phyloP scores from a whole-genome alignment of 2,888 invertebrate genomes.

The Blera fallax region DNA sequence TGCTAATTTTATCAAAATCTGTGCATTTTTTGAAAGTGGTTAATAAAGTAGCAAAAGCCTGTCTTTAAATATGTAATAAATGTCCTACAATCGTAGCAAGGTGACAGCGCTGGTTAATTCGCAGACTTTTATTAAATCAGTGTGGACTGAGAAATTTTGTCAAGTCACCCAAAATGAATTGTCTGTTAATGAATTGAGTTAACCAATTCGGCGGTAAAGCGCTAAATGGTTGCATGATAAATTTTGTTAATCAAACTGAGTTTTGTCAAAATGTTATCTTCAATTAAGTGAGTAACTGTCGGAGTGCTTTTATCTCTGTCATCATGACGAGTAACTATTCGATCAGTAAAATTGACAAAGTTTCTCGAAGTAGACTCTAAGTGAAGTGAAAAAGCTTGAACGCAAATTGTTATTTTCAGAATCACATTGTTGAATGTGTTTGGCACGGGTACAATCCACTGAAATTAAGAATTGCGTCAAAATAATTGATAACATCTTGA shows the following conservation, averaged over 20 bases:
- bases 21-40: no score
- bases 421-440: neutral
- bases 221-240: neutral
- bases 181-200: neutral
- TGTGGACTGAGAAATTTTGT: neutral
- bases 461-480: neutral
- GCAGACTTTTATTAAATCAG: neutral
- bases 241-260: neutral
- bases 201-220: neutral
- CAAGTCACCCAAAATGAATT: neutral
- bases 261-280: neutral
- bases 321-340: neutral
- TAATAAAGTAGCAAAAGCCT: no score
- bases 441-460: neutral
- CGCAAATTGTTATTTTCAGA: neutral
- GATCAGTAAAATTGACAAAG: neutral
- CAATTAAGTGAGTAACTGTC: no score
- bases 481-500: neutral
- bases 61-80: no score
- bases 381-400: no score
- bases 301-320: no score
- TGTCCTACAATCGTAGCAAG: no score
- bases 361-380: neutral
- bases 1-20: no score
- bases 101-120: no score